Percentiles rank a stretch among this genome's conserved stretches.
Conservation (phyloP, 2,113 vertebrate species). For the Mellivora capensis region DNA sequence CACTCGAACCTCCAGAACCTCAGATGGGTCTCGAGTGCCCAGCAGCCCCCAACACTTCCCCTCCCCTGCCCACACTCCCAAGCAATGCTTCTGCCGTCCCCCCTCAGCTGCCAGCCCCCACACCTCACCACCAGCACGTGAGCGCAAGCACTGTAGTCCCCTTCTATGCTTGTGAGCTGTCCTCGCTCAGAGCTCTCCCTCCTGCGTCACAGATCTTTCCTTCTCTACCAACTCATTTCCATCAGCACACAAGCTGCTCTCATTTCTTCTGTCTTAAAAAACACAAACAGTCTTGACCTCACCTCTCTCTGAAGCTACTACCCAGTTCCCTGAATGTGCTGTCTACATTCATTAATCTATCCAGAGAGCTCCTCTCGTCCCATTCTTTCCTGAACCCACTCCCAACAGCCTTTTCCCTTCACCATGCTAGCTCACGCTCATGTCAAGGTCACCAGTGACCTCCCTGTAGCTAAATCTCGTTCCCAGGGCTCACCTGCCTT, state of each 20-base stretch:
- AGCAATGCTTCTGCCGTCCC: background rate
- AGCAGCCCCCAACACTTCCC: background rate
- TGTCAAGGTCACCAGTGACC: background rate
- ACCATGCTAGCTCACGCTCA: background rate
- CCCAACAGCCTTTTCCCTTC: background rate
- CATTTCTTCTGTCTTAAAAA: background rate
- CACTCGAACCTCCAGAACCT: background rate
- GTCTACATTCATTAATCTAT: rapidly evolving
- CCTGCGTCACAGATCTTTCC: background rate
- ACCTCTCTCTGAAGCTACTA: background rate
- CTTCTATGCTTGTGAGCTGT: background rate
- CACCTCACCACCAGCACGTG: rapidly evolving
- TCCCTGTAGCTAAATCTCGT: background rate
- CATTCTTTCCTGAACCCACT: background rate
- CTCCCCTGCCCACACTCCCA: background rate
- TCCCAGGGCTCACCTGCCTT: background rate
- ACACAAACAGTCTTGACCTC: background rate
- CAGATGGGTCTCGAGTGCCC: rapidly evolving
- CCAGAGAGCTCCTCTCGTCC: background rate
- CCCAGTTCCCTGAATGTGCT: background rate
- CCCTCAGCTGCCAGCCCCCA: background rate
- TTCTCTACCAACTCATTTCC: background rate
- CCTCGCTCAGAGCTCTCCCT: background rate
- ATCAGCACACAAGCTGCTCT: background rate
- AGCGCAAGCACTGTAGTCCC: background rate